Evolutionary conservation across 2,113 vertebrate species (phyloP).

Genomic region (Hydrolagus affinis): DNA sequence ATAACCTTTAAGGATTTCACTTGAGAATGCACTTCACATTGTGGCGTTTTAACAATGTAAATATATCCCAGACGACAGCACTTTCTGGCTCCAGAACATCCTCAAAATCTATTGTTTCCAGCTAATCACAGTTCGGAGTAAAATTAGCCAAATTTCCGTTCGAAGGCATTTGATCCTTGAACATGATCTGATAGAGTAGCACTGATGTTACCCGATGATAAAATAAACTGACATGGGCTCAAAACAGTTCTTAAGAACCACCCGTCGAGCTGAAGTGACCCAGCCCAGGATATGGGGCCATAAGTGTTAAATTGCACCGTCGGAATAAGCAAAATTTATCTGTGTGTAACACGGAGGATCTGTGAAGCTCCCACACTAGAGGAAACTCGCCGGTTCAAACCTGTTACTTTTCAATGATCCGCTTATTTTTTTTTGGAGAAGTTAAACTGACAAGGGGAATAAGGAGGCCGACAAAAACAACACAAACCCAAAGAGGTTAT

Average conservation of each 20-base stretch:
- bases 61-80: too few species aligned
- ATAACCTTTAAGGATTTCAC: too few species aligned
- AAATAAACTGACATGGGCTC: not conserved
- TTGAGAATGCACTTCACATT: too few species aligned
- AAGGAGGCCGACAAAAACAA: too few species aligned
- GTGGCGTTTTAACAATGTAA: too few species aligned
- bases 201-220: conserved; percentile 13
- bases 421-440: too few species aligned
- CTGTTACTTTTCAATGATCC: too few species aligned
- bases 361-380: too few species aligned
- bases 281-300: not conserved
- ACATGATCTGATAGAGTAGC: not conserved
- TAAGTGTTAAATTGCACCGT: not conserved
- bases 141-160: not conserved
- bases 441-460: too few species aligned
- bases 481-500: too few species aligned
- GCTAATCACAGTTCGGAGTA: not conserved
- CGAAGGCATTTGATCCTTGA: not conserved
- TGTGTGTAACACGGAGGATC: too few species aligned
- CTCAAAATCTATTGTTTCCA: not conserved
- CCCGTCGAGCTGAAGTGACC: not conserved
- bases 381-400: too few species aligned
- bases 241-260: not conserved
- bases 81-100: not conserved
- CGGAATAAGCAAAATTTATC: not conserved